A percentile compares a stretch with the other conserved stretches of the same genome.
Evolutionary conservation across 1,140 invertebrate species (phyloP).

Genomic region (Reticulitermes speratus): DNA sequence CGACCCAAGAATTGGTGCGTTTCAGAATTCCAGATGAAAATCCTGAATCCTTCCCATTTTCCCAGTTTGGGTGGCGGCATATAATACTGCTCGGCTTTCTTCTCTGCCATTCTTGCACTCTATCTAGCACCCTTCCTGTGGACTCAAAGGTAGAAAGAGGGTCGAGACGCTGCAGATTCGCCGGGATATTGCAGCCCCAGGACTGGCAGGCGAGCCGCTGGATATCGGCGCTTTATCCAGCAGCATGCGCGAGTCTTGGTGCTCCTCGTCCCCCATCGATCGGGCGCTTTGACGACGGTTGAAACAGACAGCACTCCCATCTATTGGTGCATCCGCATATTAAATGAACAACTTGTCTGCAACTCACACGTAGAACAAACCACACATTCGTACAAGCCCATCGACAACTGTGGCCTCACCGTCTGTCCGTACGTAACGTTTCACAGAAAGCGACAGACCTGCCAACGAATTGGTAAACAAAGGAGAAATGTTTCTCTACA

Average conservation of each 20-base stretch:
- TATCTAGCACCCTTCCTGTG: not conserved
- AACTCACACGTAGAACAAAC: not conserved
- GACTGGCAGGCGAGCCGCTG: conserved; percentile 22
- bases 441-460: too few species aligned
- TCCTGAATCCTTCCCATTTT: conserved; percentile 80
- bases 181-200: conserved; percentile 20
- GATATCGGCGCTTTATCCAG: conserved; percentile 12
- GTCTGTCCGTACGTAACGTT: too few species aligned
- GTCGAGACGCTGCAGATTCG: not conserved
- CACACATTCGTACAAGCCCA: not conserved
- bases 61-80: conserved; percentile 73
- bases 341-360: not conserved
- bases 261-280: not conserved
- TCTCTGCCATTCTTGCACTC: conserved; percentile 32
- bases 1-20: conserved; percentile 83
- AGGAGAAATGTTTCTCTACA: too few species aligned
- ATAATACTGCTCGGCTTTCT: conserved; percentile 63
- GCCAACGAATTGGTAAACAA: too few species aligned
- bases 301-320: not conserved
- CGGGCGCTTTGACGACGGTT: not conserved
- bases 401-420: not conserved
- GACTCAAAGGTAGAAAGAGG: not conserved
- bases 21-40: conserved; percentile 85
- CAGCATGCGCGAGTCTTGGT: not conserved
- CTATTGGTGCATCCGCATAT: not conserved